These are phyloP conservation scores for Tachypleus tridentatus DNA, from an alignment of 1,140 invertebrate genomes.

Conservation along the genomic window DNA sequence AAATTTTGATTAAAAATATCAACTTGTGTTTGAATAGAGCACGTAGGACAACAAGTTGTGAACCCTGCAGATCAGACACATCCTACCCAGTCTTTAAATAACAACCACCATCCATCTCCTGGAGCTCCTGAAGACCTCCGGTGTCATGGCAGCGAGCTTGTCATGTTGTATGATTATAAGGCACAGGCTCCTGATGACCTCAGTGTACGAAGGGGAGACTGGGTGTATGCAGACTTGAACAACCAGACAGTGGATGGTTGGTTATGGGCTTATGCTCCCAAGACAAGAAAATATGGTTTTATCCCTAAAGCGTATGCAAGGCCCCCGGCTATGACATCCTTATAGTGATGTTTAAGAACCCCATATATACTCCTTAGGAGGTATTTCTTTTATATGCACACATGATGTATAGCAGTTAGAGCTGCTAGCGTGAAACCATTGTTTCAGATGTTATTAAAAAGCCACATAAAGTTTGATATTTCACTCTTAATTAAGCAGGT, in stretches of 20 bases:
- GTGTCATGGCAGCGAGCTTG: constrained; percentile 74
- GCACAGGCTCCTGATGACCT: constrained; percentile 84
- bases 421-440: no score
- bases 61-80: no score
- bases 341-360: constrained; percentile 35
- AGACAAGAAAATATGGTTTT: constrained; percentile 83
- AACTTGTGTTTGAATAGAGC: no score
- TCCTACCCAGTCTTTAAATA: no score
- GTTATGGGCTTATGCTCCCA: constrained; percentile 89
- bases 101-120: neutral
- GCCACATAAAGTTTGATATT: no score
- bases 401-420: no score
- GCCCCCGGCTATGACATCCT: constrained; percentile 80
- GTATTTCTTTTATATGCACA: no score
- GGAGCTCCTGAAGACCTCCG: constrained; percentile 32
- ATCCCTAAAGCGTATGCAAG: constrained; percentile 87
- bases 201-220: constrained; percentile 74
- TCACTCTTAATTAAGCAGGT: no score
- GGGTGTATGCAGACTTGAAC: constrained; percentile 84
- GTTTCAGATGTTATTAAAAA: no score
- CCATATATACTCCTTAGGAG: no score
- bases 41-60: no score
- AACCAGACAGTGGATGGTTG: constrained; percentile 89
- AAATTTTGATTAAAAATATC: no score
- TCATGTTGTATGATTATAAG: constrained; percentile 90